Base-by-base conservation (phyloP, 2,113 vertebrate species). In the Dolichallabes microphthalmus region DNA sequence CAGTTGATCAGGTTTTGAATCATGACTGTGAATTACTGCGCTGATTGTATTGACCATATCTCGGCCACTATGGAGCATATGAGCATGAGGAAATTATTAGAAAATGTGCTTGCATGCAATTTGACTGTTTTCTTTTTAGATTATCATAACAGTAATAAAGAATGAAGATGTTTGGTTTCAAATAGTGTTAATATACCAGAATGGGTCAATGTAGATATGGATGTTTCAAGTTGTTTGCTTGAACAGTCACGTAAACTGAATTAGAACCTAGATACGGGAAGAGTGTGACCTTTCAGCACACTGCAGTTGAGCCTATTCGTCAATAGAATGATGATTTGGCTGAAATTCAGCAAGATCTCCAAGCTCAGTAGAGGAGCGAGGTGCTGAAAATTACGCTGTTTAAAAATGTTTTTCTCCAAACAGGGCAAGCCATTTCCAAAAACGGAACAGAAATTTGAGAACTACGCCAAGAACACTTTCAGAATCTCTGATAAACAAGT, bases 391-490 rank as follows among this genome's bases (percentile, higher is more conserved):
- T 82, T 73, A 82, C 25, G 55, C 79, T 82, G 79, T 58, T 82
- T 35, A 80, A 64, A 68, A 61, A 69, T 64, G 71, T 88, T 86
- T 45, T 71, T 83, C 64, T 91, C 76, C 53, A 55, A 45, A 83
- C 88, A 95, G 95, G 94, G 94, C 9, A 94, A 90, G 80, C 64
- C 92, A 2, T 88, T 95, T 32, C 95, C 95, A 32, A 95, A 94
- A 91, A 94, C 93, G 0, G 93, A 95, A 89, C 94, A 94, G 91
- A 95, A 95, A 88, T 94, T 95, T 90, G 94, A 95, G 88, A 95
- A 95, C 76, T 95, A 87, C 55, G 92, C 93, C 82, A 94, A 13
- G 88, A 93, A 84, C 82, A 63, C 89, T 80, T 94, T 92, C 82
- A 95, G 91, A 90, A 91, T 95, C 83, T 82, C 88, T 0, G 95